These are phyloP conservation scores for Turdus rufiventris DNA, from an alignment of 2,113 vertebrate species.

Conservation along the genomic window DNA sequence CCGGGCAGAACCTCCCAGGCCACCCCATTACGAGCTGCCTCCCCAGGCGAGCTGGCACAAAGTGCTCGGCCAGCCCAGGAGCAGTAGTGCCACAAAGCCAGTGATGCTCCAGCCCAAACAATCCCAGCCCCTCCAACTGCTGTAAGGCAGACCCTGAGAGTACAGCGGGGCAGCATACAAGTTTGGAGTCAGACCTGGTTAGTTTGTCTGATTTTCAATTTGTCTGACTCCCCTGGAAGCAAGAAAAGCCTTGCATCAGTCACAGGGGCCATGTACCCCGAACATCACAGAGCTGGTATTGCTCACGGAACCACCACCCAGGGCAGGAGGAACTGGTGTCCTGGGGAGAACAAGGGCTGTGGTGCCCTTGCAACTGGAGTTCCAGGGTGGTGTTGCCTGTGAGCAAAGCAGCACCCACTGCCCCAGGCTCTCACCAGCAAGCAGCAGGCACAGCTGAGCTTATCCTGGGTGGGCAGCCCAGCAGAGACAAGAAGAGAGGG, in stretches of 20 bases:
- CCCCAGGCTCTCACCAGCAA: not conserved
- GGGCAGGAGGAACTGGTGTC: not conserved
- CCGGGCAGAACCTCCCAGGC: not conserved
- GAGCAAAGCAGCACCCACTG: not conserved
- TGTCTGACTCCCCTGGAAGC: rapidly evolving
- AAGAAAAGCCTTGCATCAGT: not conserved
- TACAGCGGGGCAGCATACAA: rapidly evolving
- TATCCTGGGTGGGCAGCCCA: not conserved
- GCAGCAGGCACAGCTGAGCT: not conserved
- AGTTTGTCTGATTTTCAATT: not conserved
- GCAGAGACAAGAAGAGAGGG: not conserved
- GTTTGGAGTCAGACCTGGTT: rapidly evolving
- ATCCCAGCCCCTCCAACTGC: rapidly evolving
- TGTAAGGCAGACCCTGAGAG: not conserved
- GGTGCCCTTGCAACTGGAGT: not conserved
- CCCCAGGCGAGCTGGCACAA: not conserved
- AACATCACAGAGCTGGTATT: rapidly evolving
- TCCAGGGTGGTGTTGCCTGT: not conserved
- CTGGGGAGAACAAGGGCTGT: not conserved
- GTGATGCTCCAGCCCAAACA: rapidly evolving
- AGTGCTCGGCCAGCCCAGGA: not conserved
- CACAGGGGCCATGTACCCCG: not conserved
- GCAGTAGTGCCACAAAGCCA: not conserved
- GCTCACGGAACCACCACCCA: no score
- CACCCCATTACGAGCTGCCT: not conserved